phyloP scores from a whole-genome alignment of 2,113 vertebrate genomes.

The Brachypodius melanocephalos region DNA sequence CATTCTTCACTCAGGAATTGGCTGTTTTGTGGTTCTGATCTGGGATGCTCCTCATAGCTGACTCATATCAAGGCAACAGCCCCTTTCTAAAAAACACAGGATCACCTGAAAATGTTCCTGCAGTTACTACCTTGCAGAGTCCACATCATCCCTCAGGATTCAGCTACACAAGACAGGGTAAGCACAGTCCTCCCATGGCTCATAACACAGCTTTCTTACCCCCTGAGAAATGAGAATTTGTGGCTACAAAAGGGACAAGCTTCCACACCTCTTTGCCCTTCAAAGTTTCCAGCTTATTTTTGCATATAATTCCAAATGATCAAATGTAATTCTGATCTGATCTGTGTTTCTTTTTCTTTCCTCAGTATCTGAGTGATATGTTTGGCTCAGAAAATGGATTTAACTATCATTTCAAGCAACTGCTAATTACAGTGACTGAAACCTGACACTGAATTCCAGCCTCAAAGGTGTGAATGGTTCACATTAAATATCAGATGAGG shows the following conservation, averaged over 20 bases:
- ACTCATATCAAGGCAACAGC: neutral
- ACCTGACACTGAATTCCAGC: neutral
- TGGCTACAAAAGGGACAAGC: neutral
- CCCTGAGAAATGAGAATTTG: neutral
- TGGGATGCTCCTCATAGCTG: neutral
- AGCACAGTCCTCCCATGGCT: neutral
- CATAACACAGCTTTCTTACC: neutral
- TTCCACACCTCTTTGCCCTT: neutral
- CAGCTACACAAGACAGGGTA: neutral
- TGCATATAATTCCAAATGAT: neutral
- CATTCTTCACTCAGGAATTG: neutral
- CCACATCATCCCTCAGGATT: neutral
- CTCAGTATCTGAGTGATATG: neutral
- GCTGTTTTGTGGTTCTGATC: neutral
- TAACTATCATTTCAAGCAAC: neutral
- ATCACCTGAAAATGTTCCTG: neutral
- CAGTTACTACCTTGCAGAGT: neutral
- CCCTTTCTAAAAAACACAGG: neutral
- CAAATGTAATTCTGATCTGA: neutral
- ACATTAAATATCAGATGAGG: neutral
- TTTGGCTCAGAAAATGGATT: neutral
- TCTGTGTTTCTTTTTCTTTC: constrained; percentile 11
- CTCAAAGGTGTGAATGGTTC: neutral
- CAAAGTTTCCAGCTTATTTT: neutral
- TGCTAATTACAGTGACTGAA: constrained; percentile 20